Evolutionary conservation across 2,797 vertebrate species (phyloP), one percentile per base, ranked within the genome.

Genomic region (Poeciliopsis gracilis): DNA sequence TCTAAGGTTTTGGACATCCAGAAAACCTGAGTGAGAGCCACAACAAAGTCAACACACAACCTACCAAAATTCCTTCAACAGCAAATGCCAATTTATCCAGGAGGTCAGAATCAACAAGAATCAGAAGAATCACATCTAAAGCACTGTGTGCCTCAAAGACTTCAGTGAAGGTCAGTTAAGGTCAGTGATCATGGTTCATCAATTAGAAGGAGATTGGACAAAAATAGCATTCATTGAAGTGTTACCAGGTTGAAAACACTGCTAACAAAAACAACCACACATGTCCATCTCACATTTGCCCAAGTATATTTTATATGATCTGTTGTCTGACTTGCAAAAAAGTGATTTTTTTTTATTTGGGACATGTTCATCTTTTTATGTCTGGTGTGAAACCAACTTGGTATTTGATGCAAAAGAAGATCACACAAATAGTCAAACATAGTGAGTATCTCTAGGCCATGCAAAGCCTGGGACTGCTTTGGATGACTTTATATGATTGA

Each of bases 251-350:
- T 61, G 57, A 7, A 61, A 61, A 28, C 57, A 7, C 28, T 30
- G 5, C 57, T 61, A 61, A 61, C 28, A 61, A 61, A 61, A 61
- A 57, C 28, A 30, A 4, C 57, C 12, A 13, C 28, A 33, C 28
- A 18, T 61, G 5, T 61, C 13, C 28, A 30, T 61, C 13, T 61
- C 57, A 33, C 28, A 18, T 61, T 57, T 57, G n/a, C 55, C 55
- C 25, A 53, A 53, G 8, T 25, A 53, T 53, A 10, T 53, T 51
- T 53, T 57, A 57, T 5, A 28, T 57, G 28, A 28, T 13, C 55
- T 57, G n/a, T n/a, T n/a, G 55, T 57, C n/a, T 57, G n/a, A 57
- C 55, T n/a, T 57, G n/a, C n/a, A 11, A 57, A 57, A 55, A 55
- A 5, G 5, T 38, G 0, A 0, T 0, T 1, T 11, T 51, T 23